Evolutionary conservation across 2,888 invertebrate species (phyloP), one percentile per base, ranked within the genome.

Genomic region (Neoaliturus tenellus): DNA sequence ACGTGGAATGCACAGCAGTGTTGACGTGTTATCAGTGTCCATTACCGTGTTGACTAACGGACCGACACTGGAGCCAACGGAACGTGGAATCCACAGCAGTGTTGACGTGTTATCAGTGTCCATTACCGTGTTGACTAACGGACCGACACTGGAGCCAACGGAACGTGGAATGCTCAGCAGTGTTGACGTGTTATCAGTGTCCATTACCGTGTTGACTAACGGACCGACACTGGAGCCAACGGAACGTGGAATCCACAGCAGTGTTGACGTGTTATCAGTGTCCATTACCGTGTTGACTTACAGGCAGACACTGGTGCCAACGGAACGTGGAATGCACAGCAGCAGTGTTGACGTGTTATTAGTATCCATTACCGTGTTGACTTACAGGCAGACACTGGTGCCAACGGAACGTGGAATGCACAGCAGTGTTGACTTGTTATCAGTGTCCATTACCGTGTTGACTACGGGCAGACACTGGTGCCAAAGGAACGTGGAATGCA

Each of bases 51-150:
- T 25, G 28, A 62, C 62, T 51, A 51, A 14, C 4, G 51, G 3
- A 14, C 14, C n/a, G 62, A 62, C 28, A 31, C 14, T 25, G 8
- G 62, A 3, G 62, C 62, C 62, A 62, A 62, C 62, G 8, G 31
- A 31, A 62, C 62, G 62, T 62, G 31, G n/a, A 28, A 31, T 31
- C 8, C 25, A 55, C 55, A 55, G 20, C 55, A 55, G 3, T 23
- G 55, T 14, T 44, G 55, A 55, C 55, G 55, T 44, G 44, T 55
- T 55, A 55, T 55, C 55, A 55, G 55, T 55, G 55, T 55, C 55
- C 55, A 55, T 55, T 55, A 55, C 55, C 55, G 23, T 55, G 55
- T 55, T 55, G 55, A 55, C 55, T 55, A 55, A 55, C 55, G 55
- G 55, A 23, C 55, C 23, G 51, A 51, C 51, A 51, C n/a, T 2